A percentile compares a stretch with the other conserved stretches of the same genome.
Conservation (phyloP, 2,113 vertebrate species). For the Artemisiospiza belli region DNA sequence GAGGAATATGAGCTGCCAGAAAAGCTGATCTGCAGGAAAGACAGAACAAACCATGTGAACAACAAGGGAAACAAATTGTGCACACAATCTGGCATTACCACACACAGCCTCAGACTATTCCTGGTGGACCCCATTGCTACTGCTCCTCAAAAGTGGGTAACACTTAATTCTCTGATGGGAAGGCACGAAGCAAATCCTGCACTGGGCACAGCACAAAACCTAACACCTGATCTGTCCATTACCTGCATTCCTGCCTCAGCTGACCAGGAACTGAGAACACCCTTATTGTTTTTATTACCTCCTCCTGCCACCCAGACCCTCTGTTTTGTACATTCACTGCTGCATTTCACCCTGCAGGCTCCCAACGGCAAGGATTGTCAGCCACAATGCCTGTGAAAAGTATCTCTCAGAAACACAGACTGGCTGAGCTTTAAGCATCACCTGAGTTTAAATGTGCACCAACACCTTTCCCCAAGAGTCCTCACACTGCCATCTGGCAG, state of each 20-base stretch:
- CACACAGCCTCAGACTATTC: neutral
- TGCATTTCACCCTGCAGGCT: neutral
- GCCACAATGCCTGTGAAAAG: neutral
- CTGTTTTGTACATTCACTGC: neutral
- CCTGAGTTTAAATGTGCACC: neutral
- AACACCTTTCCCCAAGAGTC: neutral
- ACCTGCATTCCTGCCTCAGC: neutral
- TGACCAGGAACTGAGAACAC: neutral
- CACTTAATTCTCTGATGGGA: neutral
- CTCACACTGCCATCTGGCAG: neutral
- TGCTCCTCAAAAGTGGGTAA: neutral
- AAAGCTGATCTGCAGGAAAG: constrained; percentile 88
- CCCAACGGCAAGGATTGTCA: neutral
- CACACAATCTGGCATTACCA: neutral
- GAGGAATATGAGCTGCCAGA: constrained; percentile 94
- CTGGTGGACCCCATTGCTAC: neutral
- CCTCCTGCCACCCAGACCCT: neutral
- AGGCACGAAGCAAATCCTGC: neutral
- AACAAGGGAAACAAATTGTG: neutral
- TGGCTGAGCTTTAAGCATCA: neutral
- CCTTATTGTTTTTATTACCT: neutral
- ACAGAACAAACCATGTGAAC: neutral
- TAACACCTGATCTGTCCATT: neutral
- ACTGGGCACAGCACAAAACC: neutral
- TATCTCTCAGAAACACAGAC: neutral